Conservation (phyloP, 2,888 invertebrate species). For the Drosophila emarginata region DNA sequence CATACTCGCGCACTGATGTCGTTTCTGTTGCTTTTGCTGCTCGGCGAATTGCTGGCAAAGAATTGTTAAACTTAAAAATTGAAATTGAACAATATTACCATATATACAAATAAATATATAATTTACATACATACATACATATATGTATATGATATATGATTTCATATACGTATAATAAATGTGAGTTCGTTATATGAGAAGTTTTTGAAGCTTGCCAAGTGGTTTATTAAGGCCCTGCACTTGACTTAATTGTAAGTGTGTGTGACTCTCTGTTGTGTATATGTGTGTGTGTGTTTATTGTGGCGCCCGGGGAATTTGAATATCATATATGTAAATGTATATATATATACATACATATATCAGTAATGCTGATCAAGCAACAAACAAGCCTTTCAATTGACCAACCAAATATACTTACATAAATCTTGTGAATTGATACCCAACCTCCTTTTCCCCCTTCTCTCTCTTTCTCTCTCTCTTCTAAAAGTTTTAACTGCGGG, state of each 20-base stretch:
- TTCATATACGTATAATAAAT: slow-evolving; percentile 13
- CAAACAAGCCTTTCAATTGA: slow-evolving; percentile 50
- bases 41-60: slow-evolving; percentile 17
- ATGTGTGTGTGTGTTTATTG: slow-evolving; percentile 29
- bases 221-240: slow-evolving; percentile 44
- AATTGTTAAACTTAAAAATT: slow-evolving; percentile 38
- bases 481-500: background rate
- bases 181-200: slow-evolving; percentile 49
- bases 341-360: no score
- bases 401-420: slow-evolving; percentile 35
- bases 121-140: no score
- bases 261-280: background rate
- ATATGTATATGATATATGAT: background rate
- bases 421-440: slow-evolving; percentile 32
- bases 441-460: background rate
- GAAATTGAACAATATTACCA: slow-evolving; percentile 20
- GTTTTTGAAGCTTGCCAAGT: slow-evolving; percentile 24
- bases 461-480: background rate
- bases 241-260: slow-evolving; percentile 19
- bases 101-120: background rate
- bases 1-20: slow-evolving; percentile 62
- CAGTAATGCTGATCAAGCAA: slow-evolving; percentile 56
- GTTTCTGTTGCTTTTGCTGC: slow-evolving; percentile 28
- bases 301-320: slow-evolving; percentile 35
- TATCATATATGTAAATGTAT: background rate